Evolutionary conservation across 2,888 invertebrate genomes (phyloP).

Genomic region (Capitulum mitella): DNA sequence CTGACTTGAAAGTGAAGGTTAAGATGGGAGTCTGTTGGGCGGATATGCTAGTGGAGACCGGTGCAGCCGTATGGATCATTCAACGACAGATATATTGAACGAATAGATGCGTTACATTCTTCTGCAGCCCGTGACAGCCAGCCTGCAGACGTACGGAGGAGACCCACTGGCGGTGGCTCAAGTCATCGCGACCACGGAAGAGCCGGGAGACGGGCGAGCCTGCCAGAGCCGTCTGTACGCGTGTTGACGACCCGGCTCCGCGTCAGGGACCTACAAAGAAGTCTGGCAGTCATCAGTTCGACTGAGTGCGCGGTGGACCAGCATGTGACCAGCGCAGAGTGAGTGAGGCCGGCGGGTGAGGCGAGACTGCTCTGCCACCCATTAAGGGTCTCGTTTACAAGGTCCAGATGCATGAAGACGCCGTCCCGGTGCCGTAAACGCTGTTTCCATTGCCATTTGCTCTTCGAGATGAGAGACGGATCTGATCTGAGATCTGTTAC

Average conservation of each 20-base stretch:
- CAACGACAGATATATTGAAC: too few species aligned
- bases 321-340: neutral
- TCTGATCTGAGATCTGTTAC: too few species aligned
- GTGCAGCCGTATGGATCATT: neutral
- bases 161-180: too few species aligned
- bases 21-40: neutral
- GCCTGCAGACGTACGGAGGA: too few species aligned
- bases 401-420: neutral
- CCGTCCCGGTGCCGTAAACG: neutral
- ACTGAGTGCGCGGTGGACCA: neutral
- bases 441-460: neutral
- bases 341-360: neutral
- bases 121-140: too few species aligned
- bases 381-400: neutral
- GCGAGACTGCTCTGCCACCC: neutral
- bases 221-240: too few species aligned
- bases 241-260: too few species aligned
- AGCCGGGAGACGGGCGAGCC: too few species aligned
- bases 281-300: neutral
- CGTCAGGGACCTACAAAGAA: neutral
- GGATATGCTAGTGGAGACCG: neutral
- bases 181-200: too few species aligned
- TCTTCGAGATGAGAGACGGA: neutral
- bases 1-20: neutral
- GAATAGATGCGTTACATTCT: too few species aligned